Conservation (phyloP, 1,140 invertebrate genomes). For the Brachionus sp. region DNA sequence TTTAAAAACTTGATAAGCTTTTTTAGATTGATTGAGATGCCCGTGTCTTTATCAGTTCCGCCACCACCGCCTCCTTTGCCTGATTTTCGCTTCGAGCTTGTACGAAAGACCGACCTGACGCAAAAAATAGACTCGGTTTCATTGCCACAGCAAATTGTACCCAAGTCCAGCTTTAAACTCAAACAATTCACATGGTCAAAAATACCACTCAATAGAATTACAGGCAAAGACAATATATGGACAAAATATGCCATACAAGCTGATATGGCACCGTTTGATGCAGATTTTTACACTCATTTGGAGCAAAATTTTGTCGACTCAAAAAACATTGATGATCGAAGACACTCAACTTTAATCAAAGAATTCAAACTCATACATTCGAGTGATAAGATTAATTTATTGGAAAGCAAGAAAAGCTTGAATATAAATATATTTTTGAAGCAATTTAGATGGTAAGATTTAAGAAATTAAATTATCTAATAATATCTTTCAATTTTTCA, state of each 20-base stretch:
- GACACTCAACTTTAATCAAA: neutral
- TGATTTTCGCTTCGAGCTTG: constrained; percentile 7
- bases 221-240: constrained; percentile 21
- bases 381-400: constrained; percentile 22
- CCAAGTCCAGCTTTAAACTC: neutral
- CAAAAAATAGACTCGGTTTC: neutral
- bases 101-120: neutral
- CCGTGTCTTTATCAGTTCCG: neutral
- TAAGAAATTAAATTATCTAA: neutral
- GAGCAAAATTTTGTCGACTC: neutral
- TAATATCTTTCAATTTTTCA: neutral
- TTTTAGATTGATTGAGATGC: neutral
- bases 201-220: neutral
- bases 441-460: constrained; percentile 34
- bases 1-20: neutral
- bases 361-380: constrained; percentile 1
- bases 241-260: neutral
- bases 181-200: constrained; percentile 39
- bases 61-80: constrained; percentile 31
- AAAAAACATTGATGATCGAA: constrained; percentile 5
- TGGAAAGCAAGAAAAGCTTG: constrained; percentile 29
- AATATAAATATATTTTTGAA: constrained; percentile 37
- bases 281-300: neutral
- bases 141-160: constrained; percentile 6
- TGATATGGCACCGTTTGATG: neutral